Evolutionary conservation across 1,140 invertebrate genomes (phyloP), one percentile per base, ranked within the genome.

Genomic region (Lordiphosa stackelbergi): DNA sequence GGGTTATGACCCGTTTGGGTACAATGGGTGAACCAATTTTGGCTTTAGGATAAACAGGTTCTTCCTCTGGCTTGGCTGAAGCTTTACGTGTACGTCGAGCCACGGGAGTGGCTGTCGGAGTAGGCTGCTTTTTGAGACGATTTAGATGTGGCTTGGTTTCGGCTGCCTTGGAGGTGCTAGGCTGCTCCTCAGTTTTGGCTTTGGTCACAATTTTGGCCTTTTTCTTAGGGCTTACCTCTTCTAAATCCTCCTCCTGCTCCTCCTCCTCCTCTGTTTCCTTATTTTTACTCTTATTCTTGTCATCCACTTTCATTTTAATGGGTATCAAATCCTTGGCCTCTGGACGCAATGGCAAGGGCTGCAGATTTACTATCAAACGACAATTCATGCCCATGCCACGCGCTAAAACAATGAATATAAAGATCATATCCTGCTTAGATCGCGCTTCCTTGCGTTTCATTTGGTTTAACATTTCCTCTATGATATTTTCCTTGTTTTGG

Each of bases 301-400:
- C 73, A 16, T 86, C 69, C 37, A 83, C 81, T 81, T 90, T 91
- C 36, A 89, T 79, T 63, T 90, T 91, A 42, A 91, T 85, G 4
- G 90, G 90, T 74, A 90, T 90, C 22, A 93, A 87, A 69, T 92
- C 92, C 51, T 85, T 90, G 54, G 70, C 86, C 24, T 87, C 88
- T 22, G 91, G 91, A 84, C 91, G 92, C 34, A 93, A 87, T 1
- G 92, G 91, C 48, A 93, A 85, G 28, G 90, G 88, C 61, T 90
- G 89, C 73, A 94, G 90, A 60, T 92, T 92, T 7, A 92, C 90
- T n/a, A 97, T 91, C 35, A 98, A 85, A 56, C 96, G 89, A 68
- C 93, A 93, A 74, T 94, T 92, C 45, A 97, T 88, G 0, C 96
- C 95, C 58, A 97, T 90, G 41, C 92, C 90, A 86, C 96, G 90